These are phyloP conservation scores for Epizoanthus rinbou DNA, from an alignment of 92 coral and sea anemone species.

Conservation along the genomic window DNA sequence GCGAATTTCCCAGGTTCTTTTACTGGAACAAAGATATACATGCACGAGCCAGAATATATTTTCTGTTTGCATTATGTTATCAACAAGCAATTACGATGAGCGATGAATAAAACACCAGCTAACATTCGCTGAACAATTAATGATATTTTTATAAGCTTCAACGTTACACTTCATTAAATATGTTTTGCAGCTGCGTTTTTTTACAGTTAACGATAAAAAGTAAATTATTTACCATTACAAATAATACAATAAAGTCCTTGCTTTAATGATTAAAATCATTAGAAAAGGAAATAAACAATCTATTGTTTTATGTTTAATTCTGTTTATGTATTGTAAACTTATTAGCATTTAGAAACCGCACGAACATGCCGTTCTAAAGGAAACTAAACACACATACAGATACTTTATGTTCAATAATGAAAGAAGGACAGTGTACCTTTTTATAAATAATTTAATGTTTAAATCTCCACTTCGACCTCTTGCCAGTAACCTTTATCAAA, in stretches of 20 bases:
- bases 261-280: neutral
- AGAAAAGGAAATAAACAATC: neutral
- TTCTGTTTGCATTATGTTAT: neutral
- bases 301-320: neutral
- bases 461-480: slow-evolving; percentile 92
- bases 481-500: slow-evolving; percentile 92
- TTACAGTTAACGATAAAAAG: neutral
- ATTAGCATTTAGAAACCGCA: too few relatives aligned
- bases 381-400: neutral
- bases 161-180: too few relatives aligned
- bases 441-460: slow-evolving; percentile 71
- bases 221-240: neutral
- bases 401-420: slow-evolving; percentile 7
- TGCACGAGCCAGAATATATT: neutral
- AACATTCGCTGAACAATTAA: neutral
- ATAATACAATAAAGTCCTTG: neutral
- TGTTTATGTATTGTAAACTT: neutral
- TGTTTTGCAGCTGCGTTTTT: neutral
- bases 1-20: too few relatives aligned
- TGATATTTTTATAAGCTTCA: neutral
- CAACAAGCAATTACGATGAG: neutral
- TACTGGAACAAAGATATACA: too few relatives aligned
- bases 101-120: neutral
- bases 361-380: neutral
- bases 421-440: slow-evolving; percentile 52